Percentiles rank a stretch among this genome's conserved stretches.
Conservation (phyloP, 2,797 vertebrate genomes). For the Myripristis murdjan region DNA sequence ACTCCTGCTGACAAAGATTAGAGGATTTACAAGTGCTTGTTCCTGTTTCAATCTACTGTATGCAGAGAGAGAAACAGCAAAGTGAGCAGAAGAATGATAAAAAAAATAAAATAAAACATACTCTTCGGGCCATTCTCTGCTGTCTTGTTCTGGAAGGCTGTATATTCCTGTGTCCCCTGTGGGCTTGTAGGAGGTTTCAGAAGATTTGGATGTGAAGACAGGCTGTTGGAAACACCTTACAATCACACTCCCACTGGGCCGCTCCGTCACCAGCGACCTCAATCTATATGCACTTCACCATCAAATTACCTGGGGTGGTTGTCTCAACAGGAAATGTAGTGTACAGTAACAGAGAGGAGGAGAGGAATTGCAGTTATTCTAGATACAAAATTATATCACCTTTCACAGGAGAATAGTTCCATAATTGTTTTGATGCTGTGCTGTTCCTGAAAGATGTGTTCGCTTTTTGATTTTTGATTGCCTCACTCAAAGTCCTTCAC, state of each 20-base stretch:
- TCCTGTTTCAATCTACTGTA: constrained; percentile 38
- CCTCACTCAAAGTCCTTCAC: too few relatives aligned
- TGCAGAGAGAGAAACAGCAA: constrained; percentile 44
- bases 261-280: constrained; percentile 73
- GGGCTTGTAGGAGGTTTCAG: constrained; percentile 72
- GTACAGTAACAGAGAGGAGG: constrained; percentile 19
- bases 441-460: too few relatives aligned
- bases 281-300: constrained; percentile 73
- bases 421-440: too few relatives aligned
- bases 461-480: too few relatives aligned
- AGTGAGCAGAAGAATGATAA: constrained; percentile 71
- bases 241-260: constrained; percentile 76
- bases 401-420: too few relatives aligned
- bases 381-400: constrained; percentile 25
- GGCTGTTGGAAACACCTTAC: constrained; percentile 77
- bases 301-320: constrained; percentile 67
- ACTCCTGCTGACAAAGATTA: constrained; percentile 51
- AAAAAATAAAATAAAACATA: too few relatives aligned
- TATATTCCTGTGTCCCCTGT: constrained; percentile 62
- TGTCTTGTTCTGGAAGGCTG: constrained; percentile 73
- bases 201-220: constrained; percentile 77
- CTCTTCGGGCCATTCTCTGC: constrained; percentile 70
- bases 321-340: constrained; percentile 50
- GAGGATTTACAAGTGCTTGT: constrained; percentile 54
- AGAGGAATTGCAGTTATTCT: constrained; percentile 34